Conservation (phyloP, 2,113 vertebrate species). For the Zosterops pallidus region DNA sequence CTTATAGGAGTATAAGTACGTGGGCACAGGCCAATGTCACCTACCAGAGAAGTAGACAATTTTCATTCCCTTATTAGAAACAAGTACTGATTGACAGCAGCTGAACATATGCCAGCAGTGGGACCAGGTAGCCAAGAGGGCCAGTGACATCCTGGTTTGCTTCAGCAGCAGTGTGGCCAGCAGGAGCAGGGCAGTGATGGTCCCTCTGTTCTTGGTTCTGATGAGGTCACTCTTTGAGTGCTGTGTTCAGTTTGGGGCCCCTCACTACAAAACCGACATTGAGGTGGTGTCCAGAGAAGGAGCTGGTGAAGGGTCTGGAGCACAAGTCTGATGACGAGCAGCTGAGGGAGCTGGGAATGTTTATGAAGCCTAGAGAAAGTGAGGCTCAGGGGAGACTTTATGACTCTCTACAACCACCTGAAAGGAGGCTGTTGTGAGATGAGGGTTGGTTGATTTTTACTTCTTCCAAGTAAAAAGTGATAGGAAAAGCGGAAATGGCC, state of each 20-base stretch:
- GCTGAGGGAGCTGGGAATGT: background rate
- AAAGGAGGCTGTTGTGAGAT: accelerated
- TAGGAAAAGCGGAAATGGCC: background rate
- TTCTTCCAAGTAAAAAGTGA: background rate
- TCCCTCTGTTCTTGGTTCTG: background rate
- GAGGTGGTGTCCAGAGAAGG: background rate
- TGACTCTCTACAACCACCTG: background rate
- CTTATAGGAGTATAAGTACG: background rate
- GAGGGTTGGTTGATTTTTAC: background rate
- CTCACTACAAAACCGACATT: background rate
- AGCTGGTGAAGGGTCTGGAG: background rate
- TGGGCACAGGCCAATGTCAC: background rate
- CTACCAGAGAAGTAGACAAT: background rate
- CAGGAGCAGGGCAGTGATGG: background rate
- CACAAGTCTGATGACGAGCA: background rate
- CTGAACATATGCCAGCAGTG: background rate
- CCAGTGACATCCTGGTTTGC: background rate
- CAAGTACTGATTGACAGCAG: background rate
- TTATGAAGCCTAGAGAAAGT: background rate
- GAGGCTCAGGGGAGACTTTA: background rate
- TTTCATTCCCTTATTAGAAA: background rate
- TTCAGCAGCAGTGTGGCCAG: background rate
- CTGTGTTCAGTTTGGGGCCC: background rate
- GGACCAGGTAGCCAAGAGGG: background rate
- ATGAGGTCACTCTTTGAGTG: background rate